Evolutionary conservation across 2,888 invertebrate species (phyloP), one percentile per base, ranked within the genome.

Genomic region (Phytoseiulus persimilis): DNA sequence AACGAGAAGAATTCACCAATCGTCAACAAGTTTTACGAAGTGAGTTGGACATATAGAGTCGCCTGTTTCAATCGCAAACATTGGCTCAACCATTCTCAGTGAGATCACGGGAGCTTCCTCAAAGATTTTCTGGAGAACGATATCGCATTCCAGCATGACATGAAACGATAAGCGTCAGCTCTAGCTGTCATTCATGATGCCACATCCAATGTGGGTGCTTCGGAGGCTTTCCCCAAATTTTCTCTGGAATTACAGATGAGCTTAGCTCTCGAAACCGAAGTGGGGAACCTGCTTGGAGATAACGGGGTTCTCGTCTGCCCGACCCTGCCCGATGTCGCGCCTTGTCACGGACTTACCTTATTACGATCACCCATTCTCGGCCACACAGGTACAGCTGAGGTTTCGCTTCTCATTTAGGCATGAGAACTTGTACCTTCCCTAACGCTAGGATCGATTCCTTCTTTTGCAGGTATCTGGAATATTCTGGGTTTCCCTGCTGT

Each of bases 341-440:
- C 92, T 5, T 93, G 92, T 91, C 93, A 93, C 91, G 92, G 92
- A 91, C 92, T 92, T 89, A 93, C 93, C 39, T 90, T 93, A 31
- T 90, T 92, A 45, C 92, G 92, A 28, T 92, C 92, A 9, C 92
- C 92, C 90, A 93, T 93, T 91, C 92, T 92, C 91, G 92, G 92
- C 11, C 93, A 93, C 91, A 93, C 93, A 1, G 93, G 87, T 87
- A 65, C 23, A 18, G 18, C 18, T 11, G 65, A 18, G 65, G 9
- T 46, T 11, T 46, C 46, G 14, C 46, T 6, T 11, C 9, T 46
- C 46, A 14, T 46, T 14, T 6, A 6, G 9, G 46, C 9, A 46
- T 46, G 9, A 6, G 46, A 46, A 14, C n/a, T n/a, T 46, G 9
- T 14, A 46, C 46, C 14, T 6, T 46, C 46, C 6, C 14, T 6